Evolutionary conservation across 1,140 invertebrate species (phyloP).

Genomic region (Steinernema feltiae): DNA sequence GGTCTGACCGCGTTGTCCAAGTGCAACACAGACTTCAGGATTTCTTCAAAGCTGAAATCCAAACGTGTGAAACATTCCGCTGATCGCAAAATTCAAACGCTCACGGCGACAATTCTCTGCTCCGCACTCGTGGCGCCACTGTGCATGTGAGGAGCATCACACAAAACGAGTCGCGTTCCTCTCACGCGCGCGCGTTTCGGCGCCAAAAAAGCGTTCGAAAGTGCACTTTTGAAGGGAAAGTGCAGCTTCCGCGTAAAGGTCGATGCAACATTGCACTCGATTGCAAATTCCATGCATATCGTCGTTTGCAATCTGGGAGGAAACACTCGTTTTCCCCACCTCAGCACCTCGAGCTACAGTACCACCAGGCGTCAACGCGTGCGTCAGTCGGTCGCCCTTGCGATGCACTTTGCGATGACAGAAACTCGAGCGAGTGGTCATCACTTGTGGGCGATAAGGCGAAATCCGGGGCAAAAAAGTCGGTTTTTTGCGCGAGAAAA

Average conservation of each 20-base stretch:
- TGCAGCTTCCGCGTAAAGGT: background rate
- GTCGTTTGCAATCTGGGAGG: background rate
- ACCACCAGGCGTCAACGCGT: background rate
- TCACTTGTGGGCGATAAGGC: background rate
- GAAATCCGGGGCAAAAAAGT: background rate
- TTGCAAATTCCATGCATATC: background rate
- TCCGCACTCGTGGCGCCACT: background rate
- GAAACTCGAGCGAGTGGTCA: background rate
- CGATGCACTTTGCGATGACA: constrained; percentile 3
- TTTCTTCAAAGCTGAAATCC: too few species aligned
- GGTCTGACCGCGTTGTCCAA: too few species aligned
- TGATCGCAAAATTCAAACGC: background rate
- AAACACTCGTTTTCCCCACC: background rate
- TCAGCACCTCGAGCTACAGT: background rate
- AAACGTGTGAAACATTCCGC: too few species aligned
- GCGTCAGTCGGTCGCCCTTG: background rate
- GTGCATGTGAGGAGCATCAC: too few species aligned
- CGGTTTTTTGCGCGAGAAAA: background rate
- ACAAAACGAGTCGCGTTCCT: background rate
- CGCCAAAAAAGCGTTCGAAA: background rate
- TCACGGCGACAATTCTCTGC: background rate
- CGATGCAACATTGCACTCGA: background rate
- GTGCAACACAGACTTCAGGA: too few species aligned
- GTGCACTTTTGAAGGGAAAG: background rate
- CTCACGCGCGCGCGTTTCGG: background rate